A percentile compares a stretch with the other conserved stretches of the same genome.
Evolutionary conservation across 2,797 vertebrate species (phyloP).

Genomic region (Acropternis orthonyx): DNA sequence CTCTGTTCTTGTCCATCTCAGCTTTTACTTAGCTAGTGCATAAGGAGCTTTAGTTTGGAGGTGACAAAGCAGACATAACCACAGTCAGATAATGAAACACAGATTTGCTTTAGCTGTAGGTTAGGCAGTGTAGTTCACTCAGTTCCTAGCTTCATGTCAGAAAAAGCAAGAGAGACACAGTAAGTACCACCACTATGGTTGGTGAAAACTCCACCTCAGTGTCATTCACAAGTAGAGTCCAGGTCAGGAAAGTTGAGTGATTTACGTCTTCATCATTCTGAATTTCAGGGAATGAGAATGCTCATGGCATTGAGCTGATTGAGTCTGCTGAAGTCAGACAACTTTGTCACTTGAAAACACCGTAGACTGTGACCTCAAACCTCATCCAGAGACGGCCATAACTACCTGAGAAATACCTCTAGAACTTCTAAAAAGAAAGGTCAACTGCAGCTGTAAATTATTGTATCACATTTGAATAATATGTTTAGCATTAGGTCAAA

Average conservation of each 20-base stretch:
- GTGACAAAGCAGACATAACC: not conserved
- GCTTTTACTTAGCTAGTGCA: not conserved
- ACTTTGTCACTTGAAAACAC: not conserved
- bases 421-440: not conserved
- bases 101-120: not conserved
- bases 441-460: not conserved
- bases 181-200: not conserved
- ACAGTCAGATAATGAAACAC: not conserved
- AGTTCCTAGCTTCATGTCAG: not conserved
- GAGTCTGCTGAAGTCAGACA: not conserved
- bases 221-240: not conserved
- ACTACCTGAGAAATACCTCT: not conserved
- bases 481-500: not conserved
- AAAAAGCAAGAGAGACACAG: not conserved
- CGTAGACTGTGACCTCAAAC: not conserved
- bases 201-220: not conserved
- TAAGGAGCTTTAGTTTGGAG: not conserved
- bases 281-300: not conserved
- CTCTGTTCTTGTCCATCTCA: not conserved
- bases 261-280: not conserved
- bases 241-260: not conserved
- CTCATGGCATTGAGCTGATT: not conserved
- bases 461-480: not conserved
- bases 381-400: not conserved
- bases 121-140: not conserved